These are phyloP conservation scores for Drosophila pallidifrons DNA, from an alignment of 1,140 invertebrate species.

Conservation along the genomic window DNA sequence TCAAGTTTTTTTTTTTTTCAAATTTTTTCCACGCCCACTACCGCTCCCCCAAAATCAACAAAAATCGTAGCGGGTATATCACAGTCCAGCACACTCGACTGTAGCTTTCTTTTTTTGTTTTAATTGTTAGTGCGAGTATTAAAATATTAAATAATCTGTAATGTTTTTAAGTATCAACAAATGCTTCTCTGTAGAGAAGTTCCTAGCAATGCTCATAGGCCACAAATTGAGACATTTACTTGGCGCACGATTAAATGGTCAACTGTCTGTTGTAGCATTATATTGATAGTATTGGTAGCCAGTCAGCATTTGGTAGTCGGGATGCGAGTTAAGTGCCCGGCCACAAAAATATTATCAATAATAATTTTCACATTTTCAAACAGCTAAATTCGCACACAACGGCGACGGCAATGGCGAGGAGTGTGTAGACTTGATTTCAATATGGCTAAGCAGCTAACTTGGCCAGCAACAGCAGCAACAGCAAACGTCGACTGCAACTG, in stretches of 20 bases:
- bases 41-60: too few relatives aligned
- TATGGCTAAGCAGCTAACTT: conserved; percentile 43
- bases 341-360: conserved; percentile 71
- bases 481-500: conserved; percentile 49
- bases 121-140: too few relatives aligned
- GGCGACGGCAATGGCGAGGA: conserved; percentile 20
- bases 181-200: too few relatives aligned
- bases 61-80: too few relatives aligned
- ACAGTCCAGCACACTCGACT: too few relatives aligned
- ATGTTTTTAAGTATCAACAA: too few relatives aligned
- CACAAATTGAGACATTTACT: neutral
- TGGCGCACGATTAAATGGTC: neutral
- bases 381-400: conserved; percentile 34
- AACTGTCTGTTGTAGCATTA: neutral
- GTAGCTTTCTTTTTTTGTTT: too few relatives aligned
- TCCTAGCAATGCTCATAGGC: too few relatives aligned
- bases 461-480: conserved; percentile 49
- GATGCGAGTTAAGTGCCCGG: conserved; percentile 52
- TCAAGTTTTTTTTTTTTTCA: too few relatives aligned
- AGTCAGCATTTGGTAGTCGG: conserved; percentile 8
- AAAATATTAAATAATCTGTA: too few relatives aligned
- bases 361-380: conserved; percentile 75
- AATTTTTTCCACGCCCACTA: too few relatives aligned
- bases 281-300: neutral
- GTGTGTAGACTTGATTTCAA: conserved; percentile 49